Evolutionary conservation across 2,888 invertebrate genomes (phyloP).

Genomic region (Athalia cordata): DNA sequence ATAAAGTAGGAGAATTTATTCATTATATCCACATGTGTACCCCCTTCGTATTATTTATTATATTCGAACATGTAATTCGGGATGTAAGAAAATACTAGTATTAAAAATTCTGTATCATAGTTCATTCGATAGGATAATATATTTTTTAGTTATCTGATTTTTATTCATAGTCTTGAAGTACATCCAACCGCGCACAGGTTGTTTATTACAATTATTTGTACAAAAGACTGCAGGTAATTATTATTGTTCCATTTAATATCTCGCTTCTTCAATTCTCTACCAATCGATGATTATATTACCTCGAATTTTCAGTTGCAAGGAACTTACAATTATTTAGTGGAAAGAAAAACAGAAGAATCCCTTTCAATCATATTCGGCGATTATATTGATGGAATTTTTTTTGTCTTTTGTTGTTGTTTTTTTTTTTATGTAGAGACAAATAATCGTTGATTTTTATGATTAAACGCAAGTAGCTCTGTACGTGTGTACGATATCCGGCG

Average conservation of each 20-base stretch:
- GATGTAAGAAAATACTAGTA: constrained; percentile 34
- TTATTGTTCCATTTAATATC: too few relatives aligned
- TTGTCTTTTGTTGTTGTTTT: not conserved
- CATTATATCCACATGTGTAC: not conserved
- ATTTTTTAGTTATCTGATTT: constrained; percentile 20
- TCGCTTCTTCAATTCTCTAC: too few relatives aligned
- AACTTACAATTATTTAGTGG: too few relatives aligned
- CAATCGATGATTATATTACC: too few relatives aligned
- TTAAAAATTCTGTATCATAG: constrained; percentile 27
- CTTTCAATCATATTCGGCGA: too few relatives aligned
- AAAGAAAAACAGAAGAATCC: too few relatives aligned
- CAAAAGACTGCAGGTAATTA: too few relatives aligned
- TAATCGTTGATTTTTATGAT: constrained; percentile 4
- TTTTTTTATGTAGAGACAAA: not conserved
- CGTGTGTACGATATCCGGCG: constrained; percentile 62
- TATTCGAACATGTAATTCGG: constrained; percentile 15
- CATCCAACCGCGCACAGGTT: too few relatives aligned
- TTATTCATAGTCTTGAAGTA: not conserved
- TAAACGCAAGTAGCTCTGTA: constrained; percentile 68
- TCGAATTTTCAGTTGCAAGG: too few relatives aligned
- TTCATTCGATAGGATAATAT: constrained; percentile 8
- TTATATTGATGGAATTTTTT: not conserved
- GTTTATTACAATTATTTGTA: too few relatives aligned
- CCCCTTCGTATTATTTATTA: not conserved
- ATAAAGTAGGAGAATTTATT: not conserved